A percentile compares a stretch with the other conserved stretches of the same genome.
phyloP scores from a whole-genome alignment of 2,888 invertebrate species.

The Epiblema foenella region DNA sequence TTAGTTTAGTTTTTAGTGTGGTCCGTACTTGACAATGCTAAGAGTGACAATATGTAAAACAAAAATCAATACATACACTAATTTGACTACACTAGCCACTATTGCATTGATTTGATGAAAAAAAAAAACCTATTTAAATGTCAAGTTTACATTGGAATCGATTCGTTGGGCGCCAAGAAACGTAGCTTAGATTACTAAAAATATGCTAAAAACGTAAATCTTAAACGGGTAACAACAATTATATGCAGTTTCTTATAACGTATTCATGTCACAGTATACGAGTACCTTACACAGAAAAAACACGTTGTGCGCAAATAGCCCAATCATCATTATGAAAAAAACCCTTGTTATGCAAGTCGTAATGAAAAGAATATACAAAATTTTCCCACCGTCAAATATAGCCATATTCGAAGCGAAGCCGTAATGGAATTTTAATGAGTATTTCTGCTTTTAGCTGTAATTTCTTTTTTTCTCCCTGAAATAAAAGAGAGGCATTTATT shows the following conservation, averaged over 20 bases:
- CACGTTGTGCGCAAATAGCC: conserved; percentile 9
- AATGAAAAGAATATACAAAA: conserved; percentile 44
- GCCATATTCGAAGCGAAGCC: conserved; percentile 60
- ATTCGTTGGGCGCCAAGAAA: too few relatives aligned
- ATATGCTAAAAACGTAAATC: too few relatives aligned
- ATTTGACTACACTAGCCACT: too few relatives aligned
- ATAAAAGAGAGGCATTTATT: conserved; percentile 69
- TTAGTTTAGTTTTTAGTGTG: too few relatives aligned
- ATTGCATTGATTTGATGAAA: not conserved
- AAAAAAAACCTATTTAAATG: too few relatives aligned
- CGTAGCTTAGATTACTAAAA: too few relatives aligned
- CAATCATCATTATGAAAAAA: conserved; percentile 40
- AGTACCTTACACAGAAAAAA: not conserved
- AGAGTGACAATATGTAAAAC: too few relatives aligned
- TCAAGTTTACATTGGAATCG: too few relatives aligned
- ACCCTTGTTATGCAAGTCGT: conserved; percentile 38
- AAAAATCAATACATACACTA: too few relatives aligned
- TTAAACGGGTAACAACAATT: too few relatives aligned
- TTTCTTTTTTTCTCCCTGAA: conserved; percentile 63
- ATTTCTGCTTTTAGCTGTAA: conserved; percentile 69
- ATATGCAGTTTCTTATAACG: not conserved
- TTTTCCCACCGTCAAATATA: conserved; percentile 36
- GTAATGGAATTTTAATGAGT: conserved; percentile 80
- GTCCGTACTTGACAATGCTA: too few relatives aligned
- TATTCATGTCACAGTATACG: conserved; percentile 17